These are phyloP conservation scores for Apis dorsata DNA, from an alignment of 1,140 invertebrate genomes.

Conservation along the genomic window DNA sequence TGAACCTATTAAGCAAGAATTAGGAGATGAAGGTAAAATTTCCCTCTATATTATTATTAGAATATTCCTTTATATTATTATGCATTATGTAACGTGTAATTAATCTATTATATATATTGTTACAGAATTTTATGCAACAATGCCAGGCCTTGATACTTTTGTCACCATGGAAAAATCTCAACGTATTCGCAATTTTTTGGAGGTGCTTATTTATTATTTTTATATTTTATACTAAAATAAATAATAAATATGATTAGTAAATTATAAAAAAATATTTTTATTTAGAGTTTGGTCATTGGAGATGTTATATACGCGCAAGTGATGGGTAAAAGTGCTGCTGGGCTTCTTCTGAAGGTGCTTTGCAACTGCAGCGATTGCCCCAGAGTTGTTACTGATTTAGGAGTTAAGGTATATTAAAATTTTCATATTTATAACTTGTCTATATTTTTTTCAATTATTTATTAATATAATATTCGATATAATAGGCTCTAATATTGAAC, in stretches of 20 bases:
- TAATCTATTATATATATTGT: background rate
- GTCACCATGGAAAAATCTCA: conserved; percentile 86
- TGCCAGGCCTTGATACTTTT: conserved; percentile 93
- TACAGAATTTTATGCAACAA: conserved; percentile 89
- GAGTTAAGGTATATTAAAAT: conserved; percentile 84
- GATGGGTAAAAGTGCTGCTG: conserved; percentile 85
- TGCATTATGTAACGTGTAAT: background rate
- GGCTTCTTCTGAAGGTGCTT: conserved; percentile 89
- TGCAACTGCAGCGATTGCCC: conserved; percentile 89
- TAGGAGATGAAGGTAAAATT: conserved; percentile 77
- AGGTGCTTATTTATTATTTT: conserved; percentile 81
- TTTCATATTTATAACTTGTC: background rate
- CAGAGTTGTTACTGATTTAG: conserved; percentile 90
- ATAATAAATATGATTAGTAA: background rate
- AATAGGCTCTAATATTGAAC: conserved; percentile 78
- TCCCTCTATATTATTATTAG: no score
- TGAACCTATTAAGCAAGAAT: conserved; percentile 72
- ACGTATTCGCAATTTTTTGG: conserved; percentile 88
- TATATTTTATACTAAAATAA: background rate
- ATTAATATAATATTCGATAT: background rate
- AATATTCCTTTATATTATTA: no score
- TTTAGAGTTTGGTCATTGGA: conserved; percentile 88
- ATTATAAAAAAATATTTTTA: conserved; percentile 53
- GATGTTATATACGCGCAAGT: conserved; percentile 92
- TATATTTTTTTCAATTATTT: accelerated